Conservation (phyloP, 37 sponge, comb jelly and placozoan species). For the Crambe crambe region DNA sequence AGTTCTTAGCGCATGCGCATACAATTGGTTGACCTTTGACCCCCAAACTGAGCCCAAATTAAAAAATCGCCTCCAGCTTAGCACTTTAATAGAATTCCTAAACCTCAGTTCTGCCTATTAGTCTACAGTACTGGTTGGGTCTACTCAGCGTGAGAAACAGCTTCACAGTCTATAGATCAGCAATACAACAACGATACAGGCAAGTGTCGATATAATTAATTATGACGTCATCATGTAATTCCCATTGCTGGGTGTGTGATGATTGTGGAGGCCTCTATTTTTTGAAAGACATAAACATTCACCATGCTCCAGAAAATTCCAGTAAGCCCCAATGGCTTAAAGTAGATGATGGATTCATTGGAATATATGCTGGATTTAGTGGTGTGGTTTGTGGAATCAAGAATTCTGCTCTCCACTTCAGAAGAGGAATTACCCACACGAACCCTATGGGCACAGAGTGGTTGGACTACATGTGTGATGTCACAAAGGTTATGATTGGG, state of each 20-base stretch:
- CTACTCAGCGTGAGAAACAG: too few species aligned
- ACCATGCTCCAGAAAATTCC: not conserved
- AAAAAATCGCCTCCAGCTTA: too few species aligned
- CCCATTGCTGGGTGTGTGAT: conserved; percentile 51
- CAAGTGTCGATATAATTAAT: too few species aligned
- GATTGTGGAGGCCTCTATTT: conserved; percentile 1
- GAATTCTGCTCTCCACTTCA: conserved; percentile 12
- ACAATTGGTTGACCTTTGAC: too few species aligned
- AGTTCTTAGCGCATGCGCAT: too few species aligned
- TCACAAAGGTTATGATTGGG: conserved; percentile 23
- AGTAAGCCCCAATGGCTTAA: conserved; percentile 22
- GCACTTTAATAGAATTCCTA: too few species aligned
- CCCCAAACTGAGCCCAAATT: too few species aligned
- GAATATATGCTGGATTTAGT: conserved; percentile 15
- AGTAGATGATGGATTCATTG: conserved; percentile 9
- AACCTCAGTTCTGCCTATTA: too few species aligned
- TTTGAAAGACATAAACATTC: not conserved
- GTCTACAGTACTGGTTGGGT: too few species aligned
- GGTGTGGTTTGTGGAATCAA: conserved; percentile 35
- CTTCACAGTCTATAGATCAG: too few species aligned
- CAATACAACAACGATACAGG: too few species aligned
- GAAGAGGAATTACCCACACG: conserved; percentile 25
- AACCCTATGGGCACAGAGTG: conserved; percentile 39
- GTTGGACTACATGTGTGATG: conserved; percentile 18
- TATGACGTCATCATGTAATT: not conserved